phyloP scores from a whole-genome alignment of 2,888 invertebrate genomes.

The Limenitis camilla region DNA sequence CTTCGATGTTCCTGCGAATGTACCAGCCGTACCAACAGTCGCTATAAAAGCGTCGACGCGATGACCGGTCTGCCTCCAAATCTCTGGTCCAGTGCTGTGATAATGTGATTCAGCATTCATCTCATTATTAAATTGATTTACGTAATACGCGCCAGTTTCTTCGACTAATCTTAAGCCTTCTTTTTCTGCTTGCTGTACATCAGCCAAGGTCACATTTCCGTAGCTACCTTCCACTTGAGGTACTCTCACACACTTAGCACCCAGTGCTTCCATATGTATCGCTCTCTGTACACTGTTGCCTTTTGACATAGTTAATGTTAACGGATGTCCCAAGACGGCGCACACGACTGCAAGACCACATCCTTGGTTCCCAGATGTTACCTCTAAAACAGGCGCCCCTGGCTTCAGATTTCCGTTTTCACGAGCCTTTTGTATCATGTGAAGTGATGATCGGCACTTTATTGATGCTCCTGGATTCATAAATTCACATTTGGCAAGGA shows the following conservation, averaged over 20 bases:
- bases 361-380: constrained; percentile 66
- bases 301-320: constrained; percentile 60
- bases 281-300: constrained; percentile 64
- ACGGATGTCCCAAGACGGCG: constrained; percentile 57
- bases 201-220: constrained; percentile 58
- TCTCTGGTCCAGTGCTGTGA: constrained; percentile 61
- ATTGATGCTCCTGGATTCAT: constrained; percentile 68
- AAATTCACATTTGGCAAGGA: constrained; percentile 65
- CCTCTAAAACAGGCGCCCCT: constrained; percentile 52
- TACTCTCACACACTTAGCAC: constrained; percentile 56
- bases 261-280: constrained; percentile 65
- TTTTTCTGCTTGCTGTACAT: constrained; percentile 54
- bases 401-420: constrained; percentile 48
- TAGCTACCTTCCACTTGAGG: constrained; percentile 65
- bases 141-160: constrained; percentile 53
- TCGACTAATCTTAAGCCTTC: constrained; percentile 46
- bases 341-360: constrained; percentile 65
- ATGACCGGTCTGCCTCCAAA: constrained; percentile 64
- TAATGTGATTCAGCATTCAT: constrained; percentile 55
- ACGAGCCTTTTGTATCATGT: constrained; percentile 52
- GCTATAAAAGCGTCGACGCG: constrained; percentile 59
- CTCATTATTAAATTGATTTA: constrained; percentile 58
- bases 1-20: constrained; percentile 54
- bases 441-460: constrained; percentile 58
- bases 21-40: constrained; percentile 61